phyloP scores from a whole-genome alignment of 2,888 invertebrate species.

The Drosophila rubida region DNA sequence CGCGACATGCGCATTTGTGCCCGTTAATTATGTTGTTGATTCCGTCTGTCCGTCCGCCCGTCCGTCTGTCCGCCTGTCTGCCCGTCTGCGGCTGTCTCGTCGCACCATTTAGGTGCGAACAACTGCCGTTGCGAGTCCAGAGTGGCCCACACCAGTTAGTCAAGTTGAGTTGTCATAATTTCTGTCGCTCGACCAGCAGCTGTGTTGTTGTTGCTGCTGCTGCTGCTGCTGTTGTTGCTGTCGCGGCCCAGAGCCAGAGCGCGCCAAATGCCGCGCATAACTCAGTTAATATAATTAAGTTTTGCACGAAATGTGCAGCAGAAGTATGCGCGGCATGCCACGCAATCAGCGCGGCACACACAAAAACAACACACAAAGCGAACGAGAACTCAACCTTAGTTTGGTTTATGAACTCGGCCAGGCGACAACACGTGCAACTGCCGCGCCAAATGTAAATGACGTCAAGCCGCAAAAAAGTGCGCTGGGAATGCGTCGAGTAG shows the following conservation, averaged over 20 bases:
- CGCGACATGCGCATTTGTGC: slow-evolving; percentile 74
- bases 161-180: slow-evolving; percentile 81
- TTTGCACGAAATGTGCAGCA: slow-evolving; percentile 80
- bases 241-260: slow-evolving; percentile 47
- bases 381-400: slow-evolving; percentile 48
- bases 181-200: slow-evolving; percentile 72
- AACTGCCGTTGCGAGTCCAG: slow-evolving; percentile 32
- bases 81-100: slow-evolving; percentile 24
- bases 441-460: slow-evolving; percentile 23
- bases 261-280: slow-evolving; percentile 80
- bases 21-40: slow-evolving; percentile 79
- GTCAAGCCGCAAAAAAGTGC: no score
- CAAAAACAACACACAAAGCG: slow-evolving; percentile 1
- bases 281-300: slow-evolving; percentile 81
- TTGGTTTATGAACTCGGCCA: slow-evolving; percentile 71
- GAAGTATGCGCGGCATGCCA: slow-evolving; percentile 77
- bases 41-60: slow-evolving; percentile 6
- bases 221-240: slow-evolving; percentile 27
- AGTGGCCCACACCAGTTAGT: slow-evolving; percentile 71
- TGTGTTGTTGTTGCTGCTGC: background rate
- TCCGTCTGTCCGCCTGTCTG: slow-evolving; percentile 26
- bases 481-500: no score
- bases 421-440: slow-evolving; percentile 53
- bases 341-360: slow-evolving; percentile 66
- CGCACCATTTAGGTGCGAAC: slow-evolving; percentile 72